Evolutionary conservation across 2,797 vertebrate species (phyloP), one percentile per base, ranked within the genome.

Genomic region (Caiman crocodilus): DNA sequence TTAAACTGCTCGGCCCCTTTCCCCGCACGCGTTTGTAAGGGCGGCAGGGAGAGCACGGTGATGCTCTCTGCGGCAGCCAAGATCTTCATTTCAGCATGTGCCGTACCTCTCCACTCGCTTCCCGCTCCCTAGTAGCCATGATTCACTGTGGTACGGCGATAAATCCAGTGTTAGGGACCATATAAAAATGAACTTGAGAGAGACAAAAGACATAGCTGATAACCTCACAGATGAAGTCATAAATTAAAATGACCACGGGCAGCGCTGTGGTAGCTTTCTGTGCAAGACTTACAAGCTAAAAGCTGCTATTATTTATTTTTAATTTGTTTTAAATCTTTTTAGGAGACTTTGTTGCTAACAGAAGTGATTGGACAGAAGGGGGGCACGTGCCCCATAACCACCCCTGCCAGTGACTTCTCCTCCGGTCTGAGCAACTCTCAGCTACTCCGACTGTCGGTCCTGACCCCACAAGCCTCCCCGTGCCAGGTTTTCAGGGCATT

Each of bases 21-120:
- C 78, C 32, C 42, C 83, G 84, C 90, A 26, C 3, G 50, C 17
- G 42, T 61, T 86, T 88, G 6, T 76, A 81, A 71, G 3, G 58
- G 63, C 16, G 28, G 55, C 7, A 30, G 84, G 64, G 91, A 65
- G 17, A 60, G 15, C 7, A 77, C 21, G 64, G 56, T 15, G 57
- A 89, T 58, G 20, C 18, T 42, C 59, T 0, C 0, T 0, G 0
- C 15, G 74, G 20, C 28, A 35, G 20, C 80, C 11, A 1, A 5
- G n/a, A 75, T 58, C 30, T 76, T 76, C 67, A 61, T 14, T 81
- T 86, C 63, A 61, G 79, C 89, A 57, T 71, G 67, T 50, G 89
- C 69, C 42, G 14, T 32, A 56, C 14, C 82, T 30, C 64, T 89
- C 76, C 79, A 63, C 63, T 64, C 55, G 69, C 58, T 57, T 32